phyloP scores from a whole-genome alignment of 2,797 vertebrate species.

The Characodon lateralis region DNA sequence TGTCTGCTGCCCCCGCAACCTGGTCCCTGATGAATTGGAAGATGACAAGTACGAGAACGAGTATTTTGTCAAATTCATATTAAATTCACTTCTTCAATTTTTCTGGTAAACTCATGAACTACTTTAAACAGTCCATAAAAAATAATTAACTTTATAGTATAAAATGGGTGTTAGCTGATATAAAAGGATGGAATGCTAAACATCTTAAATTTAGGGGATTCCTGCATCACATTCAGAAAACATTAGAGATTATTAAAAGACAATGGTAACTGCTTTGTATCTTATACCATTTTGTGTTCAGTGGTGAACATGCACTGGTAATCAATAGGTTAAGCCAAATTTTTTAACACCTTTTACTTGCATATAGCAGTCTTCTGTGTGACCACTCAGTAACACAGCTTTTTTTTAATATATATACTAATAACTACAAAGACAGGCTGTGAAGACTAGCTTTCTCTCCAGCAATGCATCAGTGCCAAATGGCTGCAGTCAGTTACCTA shows the following conservation, averaged over 20 bases:
- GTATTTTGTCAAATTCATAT: too few species aligned
- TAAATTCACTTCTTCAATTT: too few species aligned
- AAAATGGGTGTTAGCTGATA: too few species aligned
- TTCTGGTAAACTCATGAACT: too few species aligned
- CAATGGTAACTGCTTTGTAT: not conserved
- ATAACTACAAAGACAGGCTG: constrained; percentile 5
- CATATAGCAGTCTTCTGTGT: not conserved
- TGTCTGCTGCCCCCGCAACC: too few species aligned
- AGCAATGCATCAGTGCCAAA: constrained; percentile 1
- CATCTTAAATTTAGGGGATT: too few species aligned
- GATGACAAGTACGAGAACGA: too few species aligned
- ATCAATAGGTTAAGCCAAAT: not conserved
- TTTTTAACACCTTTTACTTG: not conserved
- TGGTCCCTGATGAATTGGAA: too few species aligned
- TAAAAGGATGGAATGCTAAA: too few species aligned
- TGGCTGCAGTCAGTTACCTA: constrained; percentile 29
- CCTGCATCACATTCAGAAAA: too few species aligned
- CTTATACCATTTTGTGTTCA: not conserved
- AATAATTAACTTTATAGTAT: too few species aligned
- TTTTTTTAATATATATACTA: constrained; percentile 80
- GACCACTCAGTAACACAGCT: not conserved
- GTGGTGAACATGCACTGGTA: not conserved
- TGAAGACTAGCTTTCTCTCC: constrained; percentile 1
- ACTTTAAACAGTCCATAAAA: too few species aligned
- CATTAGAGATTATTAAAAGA: not conserved